Evolutionary conservation across 2,113 vertebrate species (phyloP), one percentile per base, ranked within the genome.

Genomic region (Pionites leucogaster): DNA sequence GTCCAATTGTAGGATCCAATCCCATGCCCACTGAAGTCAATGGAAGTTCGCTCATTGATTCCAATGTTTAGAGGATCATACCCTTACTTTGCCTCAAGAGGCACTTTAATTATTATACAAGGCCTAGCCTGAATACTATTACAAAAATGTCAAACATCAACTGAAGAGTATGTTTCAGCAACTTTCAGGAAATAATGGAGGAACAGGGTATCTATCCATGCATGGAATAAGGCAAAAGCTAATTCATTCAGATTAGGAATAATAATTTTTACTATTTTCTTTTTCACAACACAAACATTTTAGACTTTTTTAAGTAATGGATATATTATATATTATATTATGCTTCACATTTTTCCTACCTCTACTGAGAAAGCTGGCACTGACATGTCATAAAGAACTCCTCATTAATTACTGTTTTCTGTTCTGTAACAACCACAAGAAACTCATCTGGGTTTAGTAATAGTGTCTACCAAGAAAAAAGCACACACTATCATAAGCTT

Each of bases 141-240:
- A 97, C 90, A 97, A 98, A 97, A 98, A 97, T 75, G 84, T 97
- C 96, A 96, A 95, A 97, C 97, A 97, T 94, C 70, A 96, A 98
- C 94, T 97, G 55, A 88, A 93, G 95, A 96, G 33, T 89, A 95
- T 95, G 93, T 96, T 97, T 97, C 95, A n/a, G 53, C 97, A 96
- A 95, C 78, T 88, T 97, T 97, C 97, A 98, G 97, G 70, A 92
- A 98, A 98, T 97, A 97, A 98, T 97, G 96, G 97, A 98, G 97
- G 98, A 98, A 98, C 94, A 98, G 97, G 94, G 97, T 98, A 98
- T 98, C 98, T 98, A 99, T 98, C 97, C 99, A 99, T 99, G 99
- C 99, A 99, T 97, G 95, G 98, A 98, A 97, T 98, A 98, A 99
- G 98, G 98, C 98, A 98, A 96, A 98, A 98, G 98, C 99, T 99